Conservation (phyloP, 2,113 vertebrate species). For the Ammodytes marinus region DNA sequence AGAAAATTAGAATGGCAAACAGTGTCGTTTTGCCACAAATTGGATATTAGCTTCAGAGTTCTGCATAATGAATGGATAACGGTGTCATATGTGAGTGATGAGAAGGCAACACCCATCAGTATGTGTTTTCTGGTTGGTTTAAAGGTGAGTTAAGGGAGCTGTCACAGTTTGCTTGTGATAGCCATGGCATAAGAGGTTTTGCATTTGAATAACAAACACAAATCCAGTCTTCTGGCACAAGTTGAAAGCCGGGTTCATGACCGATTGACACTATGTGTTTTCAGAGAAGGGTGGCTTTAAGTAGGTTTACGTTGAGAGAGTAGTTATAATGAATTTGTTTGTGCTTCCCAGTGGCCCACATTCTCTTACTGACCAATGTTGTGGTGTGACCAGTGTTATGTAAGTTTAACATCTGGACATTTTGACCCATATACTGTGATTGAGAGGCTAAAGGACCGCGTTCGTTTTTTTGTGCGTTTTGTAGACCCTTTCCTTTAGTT, state of each 20-base stretch:
- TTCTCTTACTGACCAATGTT: constrained; percentile 22
- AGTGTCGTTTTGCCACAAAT: constrained; percentile 38
- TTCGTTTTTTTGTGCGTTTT: no score
- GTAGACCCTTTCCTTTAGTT: no score
- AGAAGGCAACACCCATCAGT: constrained; percentile 21
- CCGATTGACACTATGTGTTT: neutral
- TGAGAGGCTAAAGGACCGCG: neutral
- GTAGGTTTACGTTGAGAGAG: neutral
- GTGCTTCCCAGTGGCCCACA: constrained; percentile 10
- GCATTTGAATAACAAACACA: neutral
- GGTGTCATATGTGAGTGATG: constrained; percentile 21
- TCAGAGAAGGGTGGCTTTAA: neutral
- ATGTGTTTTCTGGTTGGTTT: neutral
- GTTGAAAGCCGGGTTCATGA: neutral
- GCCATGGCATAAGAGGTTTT: neutral
- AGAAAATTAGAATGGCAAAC: constrained; percentile 15
- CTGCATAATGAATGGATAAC: constrained; percentile 37
- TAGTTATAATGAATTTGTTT: neutral
- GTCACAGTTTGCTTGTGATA: neutral
- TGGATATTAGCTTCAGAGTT: constrained; percentile 40
- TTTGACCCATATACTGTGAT: neutral
- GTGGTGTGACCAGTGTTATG: constrained; percentile 23
- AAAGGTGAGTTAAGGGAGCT: constrained; percentile 2
- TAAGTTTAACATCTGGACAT: constrained; percentile 55
- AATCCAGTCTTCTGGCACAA: neutral